Evolutionary conservation across 2,888 invertebrate species (phyloP), one percentile per base, ranked within the genome.

Genomic region (Xestia rhomboidea): DNA sequence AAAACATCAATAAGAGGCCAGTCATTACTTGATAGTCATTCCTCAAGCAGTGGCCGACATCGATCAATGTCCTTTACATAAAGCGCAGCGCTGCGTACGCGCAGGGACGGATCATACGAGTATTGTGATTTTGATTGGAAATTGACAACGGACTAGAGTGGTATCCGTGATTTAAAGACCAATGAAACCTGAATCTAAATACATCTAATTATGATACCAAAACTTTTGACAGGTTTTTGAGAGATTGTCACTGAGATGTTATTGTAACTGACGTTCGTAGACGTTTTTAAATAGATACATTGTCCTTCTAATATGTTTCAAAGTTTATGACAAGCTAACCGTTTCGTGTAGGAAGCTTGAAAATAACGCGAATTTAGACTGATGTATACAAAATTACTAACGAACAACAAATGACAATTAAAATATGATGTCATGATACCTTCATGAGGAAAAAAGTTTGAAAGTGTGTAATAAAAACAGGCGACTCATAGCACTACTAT

Each of bases 1-100:
- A 82, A 80, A 82, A 82, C 76, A 81, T 73, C 85, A 88, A 89
- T 89, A 82, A 89, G 85, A 73, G 84, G 72, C 84, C 74, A 85
- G 85, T 85, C 89, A 88, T 90, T 90, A 83, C 87, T 89, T 88
- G 86, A 87, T 88, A 86, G 84, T 84, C 87, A 87, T 90, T 89
- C 85, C 72, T 89, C 80, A 86, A 79, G 84, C 83, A 80, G 82
- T 82, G 77, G 71, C 67, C 80, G 79, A 76, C 88, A 91, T 91
- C 89, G 88, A 92, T 91, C 91, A 91, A 90, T 87, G 91, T 90
- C 89, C 83, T 86, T 87, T 87, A 85, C 83, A 85, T 70, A 78
- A 82, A 63, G 79, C 66, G 34, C 67, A 63, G 67, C 76, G 75
- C 69, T 82, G 81, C 73, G 76, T 73, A 24, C 49, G 68, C 49